phyloP scores from a whole-genome alignment of 2,797 vertebrate genomes.

The Megaceryle alcyon region DNA sequence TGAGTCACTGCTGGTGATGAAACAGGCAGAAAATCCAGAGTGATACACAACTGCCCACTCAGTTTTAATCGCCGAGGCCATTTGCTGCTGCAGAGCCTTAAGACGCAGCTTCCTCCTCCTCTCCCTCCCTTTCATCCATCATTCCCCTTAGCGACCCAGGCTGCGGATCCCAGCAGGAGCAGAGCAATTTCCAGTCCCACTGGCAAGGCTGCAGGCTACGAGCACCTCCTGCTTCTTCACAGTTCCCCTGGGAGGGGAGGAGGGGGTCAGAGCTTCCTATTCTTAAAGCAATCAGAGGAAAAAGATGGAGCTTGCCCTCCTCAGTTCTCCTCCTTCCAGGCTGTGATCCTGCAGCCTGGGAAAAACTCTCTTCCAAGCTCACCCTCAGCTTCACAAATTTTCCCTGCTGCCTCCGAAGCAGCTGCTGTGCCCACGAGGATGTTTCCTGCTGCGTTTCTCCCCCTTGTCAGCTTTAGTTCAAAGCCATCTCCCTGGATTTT shows the following conservation, averaged over 20 bases:
- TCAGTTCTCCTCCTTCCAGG: neutral
- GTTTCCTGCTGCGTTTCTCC: neutral
- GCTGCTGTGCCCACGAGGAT: neutral
- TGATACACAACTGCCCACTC: constrained; percentile 67
- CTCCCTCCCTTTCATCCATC: constrained; percentile 58
- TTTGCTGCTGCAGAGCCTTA: constrained; percentile 60
- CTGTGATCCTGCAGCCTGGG: neutral
- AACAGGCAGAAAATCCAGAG: constrained; percentile 65
- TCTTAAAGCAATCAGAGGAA: neutral
- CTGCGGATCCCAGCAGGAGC: constrained; percentile 13
- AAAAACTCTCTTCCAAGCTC: neutral
- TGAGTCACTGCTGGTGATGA: constrained; percentile 65
- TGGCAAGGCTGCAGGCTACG: neutral
- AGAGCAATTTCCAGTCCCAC: neutral
- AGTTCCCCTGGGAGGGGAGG: neutral
- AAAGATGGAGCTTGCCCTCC: neutral
- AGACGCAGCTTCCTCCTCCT: constrained; percentile 40
- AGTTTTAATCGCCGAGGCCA: constrained; percentile 56
- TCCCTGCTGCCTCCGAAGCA: neutral
- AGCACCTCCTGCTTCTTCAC: neutral
- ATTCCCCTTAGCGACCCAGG: neutral
- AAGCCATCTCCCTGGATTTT: neutral
- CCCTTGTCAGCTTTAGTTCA: neutral
- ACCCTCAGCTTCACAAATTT: neutral
- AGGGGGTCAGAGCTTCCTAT: neutral